Conservation (phyloP, 2,113 vertebrate genomes). For the Megalops atlanticus region DNA sequence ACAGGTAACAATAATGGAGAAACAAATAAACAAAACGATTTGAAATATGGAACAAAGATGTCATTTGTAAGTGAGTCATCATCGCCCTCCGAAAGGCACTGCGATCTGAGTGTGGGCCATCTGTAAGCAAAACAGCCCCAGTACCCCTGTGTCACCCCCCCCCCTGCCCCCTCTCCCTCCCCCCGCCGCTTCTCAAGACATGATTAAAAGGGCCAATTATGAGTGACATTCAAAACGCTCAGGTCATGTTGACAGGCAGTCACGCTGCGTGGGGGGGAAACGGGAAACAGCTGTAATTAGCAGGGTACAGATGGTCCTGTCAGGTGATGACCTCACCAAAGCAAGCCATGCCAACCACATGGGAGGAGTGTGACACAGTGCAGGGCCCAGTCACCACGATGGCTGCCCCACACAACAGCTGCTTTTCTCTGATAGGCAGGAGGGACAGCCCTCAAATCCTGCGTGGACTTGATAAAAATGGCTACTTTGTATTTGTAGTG, state of each 20-base stretch:
- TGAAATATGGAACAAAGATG: neutral
- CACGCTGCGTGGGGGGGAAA: neutral
- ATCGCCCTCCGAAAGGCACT: neutral
- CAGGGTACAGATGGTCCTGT: constrained; percentile 9
- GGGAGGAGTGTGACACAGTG: neutral
- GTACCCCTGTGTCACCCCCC: neutral
- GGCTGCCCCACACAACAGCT: neutral
- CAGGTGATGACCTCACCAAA: neutral
- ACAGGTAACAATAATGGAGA: neutral
- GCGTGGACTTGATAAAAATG: neutral
- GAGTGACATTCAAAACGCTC: constrained; percentile 14
- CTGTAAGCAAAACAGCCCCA: neutral
- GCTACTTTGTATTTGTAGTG: neutral
- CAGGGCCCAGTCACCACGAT: neutral
- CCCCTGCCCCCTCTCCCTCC: neutral
- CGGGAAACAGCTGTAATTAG: constrained; percentile 38
- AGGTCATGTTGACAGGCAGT: constrained; percentile 1
- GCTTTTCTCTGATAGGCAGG: neutral
- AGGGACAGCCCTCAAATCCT: neutral
- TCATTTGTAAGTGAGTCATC: neutral
- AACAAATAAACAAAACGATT: neutral
- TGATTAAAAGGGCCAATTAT: neutral
- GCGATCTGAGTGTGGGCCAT: neutral
- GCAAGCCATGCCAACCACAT: neutral
- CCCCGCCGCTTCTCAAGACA: neutral